A percentile compares a stretch with the other conserved stretches of the same genome.
Evolutionary conservation across 64 coral and sea anemone species (phyloP).

Genomic region (Astreopora myriophthalma): DNA sequence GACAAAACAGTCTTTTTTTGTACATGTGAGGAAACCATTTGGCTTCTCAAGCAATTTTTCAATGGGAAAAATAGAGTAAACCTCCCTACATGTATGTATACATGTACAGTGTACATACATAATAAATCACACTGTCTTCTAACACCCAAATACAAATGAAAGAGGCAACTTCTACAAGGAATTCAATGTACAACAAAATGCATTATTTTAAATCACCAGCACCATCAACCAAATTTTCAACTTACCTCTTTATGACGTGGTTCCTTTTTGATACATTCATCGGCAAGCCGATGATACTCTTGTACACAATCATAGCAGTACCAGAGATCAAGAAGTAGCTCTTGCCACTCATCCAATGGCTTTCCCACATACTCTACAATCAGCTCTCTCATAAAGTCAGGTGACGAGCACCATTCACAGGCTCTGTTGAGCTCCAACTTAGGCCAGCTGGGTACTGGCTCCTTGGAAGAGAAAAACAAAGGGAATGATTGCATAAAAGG

Average conservation of each 20-base stretch:
- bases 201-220: no score
- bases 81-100: no score
- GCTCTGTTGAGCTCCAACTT: constrained; percentile 6
- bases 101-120: no score
- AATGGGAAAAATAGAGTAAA: no score
- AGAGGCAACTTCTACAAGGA: no score
- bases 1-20: no score
- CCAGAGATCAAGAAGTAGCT: constrained; percentile 62
- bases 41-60: no score
- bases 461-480: not conserved
- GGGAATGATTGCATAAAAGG: not conserved
- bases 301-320: constrained; percentile 85
- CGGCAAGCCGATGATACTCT: constrained; percentile 80
- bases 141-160: no score
- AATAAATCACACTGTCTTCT: no score
- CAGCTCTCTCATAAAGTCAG: constrained; percentile 63
- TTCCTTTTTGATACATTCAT: constrained; percentile 42
- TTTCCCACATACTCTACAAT: constrained; percentile 24
- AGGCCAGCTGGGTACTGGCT: not conserved
- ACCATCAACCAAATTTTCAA: no score
- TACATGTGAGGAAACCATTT: no score
- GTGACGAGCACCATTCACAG: constrained; percentile 82
- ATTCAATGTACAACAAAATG: no score
- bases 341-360: constrained; percentile 56
- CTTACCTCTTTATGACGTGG: constrained; percentile 60